phyloP scores from a whole-genome alignment of 2,113 vertebrate species.

The Microtus richardsoni region DNA sequence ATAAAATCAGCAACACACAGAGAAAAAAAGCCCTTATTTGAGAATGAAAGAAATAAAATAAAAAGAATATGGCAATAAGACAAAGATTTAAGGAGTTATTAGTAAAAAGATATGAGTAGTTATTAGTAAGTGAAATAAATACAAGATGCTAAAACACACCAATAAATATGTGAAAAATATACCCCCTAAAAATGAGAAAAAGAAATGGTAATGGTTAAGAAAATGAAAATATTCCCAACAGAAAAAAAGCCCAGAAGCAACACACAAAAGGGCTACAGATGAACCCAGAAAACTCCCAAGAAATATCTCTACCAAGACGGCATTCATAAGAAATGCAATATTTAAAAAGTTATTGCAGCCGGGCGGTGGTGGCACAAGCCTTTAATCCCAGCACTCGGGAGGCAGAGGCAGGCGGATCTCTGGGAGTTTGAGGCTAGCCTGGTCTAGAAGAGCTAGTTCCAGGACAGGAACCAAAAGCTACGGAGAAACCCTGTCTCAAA shows the following conservation, averaged over 20 bases:
- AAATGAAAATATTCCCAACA: background rate
- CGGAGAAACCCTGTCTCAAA: no score
- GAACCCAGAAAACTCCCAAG: background rate
- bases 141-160: background rate
- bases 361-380: no score
- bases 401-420: no score
- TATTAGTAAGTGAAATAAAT: background rate
- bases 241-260: background rate
- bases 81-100: background rate
- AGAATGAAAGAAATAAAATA: background rate
- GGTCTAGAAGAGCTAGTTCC: no score
- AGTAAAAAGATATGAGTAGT: background rate
- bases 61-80: background rate
- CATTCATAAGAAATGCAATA: background rate
- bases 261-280: background rate
- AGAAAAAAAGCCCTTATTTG: background rate
- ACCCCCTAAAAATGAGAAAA: background rate
- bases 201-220: background rate
- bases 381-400: no score
- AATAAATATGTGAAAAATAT: background rate
- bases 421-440: no score
- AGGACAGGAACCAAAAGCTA: no score
- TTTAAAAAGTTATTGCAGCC: background rate
- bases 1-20: background rate
- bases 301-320: background rate